phyloP scores from a whole-genome alignment of 2,888 invertebrate genomes.

The Dioctria rufipes region DNA sequence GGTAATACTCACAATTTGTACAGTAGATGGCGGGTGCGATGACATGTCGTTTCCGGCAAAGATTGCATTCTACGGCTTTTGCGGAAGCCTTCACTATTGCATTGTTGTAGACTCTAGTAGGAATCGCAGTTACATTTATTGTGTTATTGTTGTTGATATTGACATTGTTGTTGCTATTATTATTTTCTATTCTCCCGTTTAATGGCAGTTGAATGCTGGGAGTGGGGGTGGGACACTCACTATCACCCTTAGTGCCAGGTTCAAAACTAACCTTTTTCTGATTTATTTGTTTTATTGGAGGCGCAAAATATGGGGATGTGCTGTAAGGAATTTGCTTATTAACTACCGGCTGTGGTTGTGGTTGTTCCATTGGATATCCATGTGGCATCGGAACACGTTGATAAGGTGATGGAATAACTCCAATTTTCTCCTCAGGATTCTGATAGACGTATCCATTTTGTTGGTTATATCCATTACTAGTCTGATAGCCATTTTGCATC shows the following conservation, averaged over 20 bases:
- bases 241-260: conserved; percentile 80
- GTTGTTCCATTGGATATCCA: conserved; percentile 69
- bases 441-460: conserved; percentile 59
- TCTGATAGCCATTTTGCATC: conserved; percentile 44
- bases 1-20: conserved; percentile 92
- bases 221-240: conserved; percentile 65
- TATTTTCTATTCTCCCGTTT: conserved; percentile 40
- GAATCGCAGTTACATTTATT: conserved; percentile 69
- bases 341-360: conserved; percentile 66
- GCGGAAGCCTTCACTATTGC: conserved; percentile 72
- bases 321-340: conserved; percentile 70
- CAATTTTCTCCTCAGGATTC: conserved; percentile 53
- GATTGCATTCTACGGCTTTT: conserved; percentile 82
- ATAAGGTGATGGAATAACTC: conserved; percentile 72
- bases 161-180: no score
- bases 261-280: conserved; percentile 84
- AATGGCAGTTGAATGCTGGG: conserved; percentile 61
- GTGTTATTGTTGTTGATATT: conserved; percentile 19
- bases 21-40: conserved; percentile 87
- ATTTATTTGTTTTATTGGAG: conserved; percentile 75
- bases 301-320: conserved; percentile 77
- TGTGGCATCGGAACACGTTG: conserved; percentile 77
- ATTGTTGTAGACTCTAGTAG: conserved; percentile 71
- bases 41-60: conserved; percentile 89
- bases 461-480: conserved; percentile 56